phyloP scores from a whole-genome alignment of 2,113 vertebrate species.

The Platysteira castanea region DNA sequence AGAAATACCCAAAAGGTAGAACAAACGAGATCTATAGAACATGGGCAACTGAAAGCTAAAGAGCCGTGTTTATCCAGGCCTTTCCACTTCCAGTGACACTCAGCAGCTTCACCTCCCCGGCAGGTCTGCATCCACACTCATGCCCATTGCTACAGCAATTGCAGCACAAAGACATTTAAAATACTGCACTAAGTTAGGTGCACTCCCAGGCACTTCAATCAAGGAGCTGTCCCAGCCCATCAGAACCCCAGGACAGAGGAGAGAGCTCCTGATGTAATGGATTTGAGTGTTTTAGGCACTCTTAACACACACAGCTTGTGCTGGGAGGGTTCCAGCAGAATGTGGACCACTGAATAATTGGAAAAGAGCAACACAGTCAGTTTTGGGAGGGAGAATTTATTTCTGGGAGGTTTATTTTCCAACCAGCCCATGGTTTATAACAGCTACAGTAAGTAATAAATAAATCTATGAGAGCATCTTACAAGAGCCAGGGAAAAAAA shows the following conservation, averaged over 20 bases:
- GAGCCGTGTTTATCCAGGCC: neutral
- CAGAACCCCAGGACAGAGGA: neutral
- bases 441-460: neutral
- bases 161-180: neutral
- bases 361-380: neutral
- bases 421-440: neutral
- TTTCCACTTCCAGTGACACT: neutral
- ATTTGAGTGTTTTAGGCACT: neutral
- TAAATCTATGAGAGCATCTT: neutral
- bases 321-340: neutral
- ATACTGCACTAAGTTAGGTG: neutral
- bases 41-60: neutral
- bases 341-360: rapidly evolving
- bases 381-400: neutral
- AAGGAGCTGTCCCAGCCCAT: neutral
- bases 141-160: neutral
- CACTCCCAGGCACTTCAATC: neutral
- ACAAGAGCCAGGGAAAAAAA: neutral
- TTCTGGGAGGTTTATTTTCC: neutral
- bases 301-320: neutral
- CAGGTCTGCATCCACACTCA: neutral
- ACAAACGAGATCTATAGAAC: neutral
- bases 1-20: neutral
- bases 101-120: neutral
- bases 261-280: neutral